Conservation (phyloP, 1,140 invertebrate species). For the Muscidifurax raptorellus region DNA sequence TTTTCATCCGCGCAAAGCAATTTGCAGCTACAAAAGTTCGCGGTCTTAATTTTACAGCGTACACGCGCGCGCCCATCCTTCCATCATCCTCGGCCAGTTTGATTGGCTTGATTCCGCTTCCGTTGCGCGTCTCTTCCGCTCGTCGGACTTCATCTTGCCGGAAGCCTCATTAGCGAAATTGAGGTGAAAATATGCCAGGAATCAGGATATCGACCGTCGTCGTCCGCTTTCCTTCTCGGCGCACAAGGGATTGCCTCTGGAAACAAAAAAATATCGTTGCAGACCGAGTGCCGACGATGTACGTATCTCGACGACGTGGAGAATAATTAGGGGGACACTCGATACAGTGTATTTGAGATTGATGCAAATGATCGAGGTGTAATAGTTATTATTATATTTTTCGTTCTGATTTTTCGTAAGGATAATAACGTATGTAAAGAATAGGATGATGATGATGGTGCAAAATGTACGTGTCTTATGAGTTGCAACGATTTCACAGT, state of each 20-base stretch:
- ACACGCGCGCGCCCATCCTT: not conserved
- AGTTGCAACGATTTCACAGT: no score
- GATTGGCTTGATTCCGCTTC: slow-evolving; percentile 20
- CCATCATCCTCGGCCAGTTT: not conserved
- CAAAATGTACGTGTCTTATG: no score
- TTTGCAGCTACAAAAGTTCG: not conserved
- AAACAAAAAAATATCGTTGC: not conserved
- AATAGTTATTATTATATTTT: no score
- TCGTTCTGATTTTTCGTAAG: no score
- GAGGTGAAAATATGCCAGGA: slow-evolving; percentile 34
- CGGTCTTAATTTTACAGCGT: not conserved
- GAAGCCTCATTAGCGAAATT: slow-evolving; percentile 29
- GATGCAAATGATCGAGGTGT: no score
- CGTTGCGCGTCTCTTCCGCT: slow-evolving; percentile 2
- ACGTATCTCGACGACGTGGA: not conserved
- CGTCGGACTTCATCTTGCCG: not conserved
- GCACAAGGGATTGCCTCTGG: not conserved
- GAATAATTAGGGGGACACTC: not conserved
- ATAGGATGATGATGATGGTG: no score
- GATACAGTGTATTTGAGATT: no score
- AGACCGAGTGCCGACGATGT: no score
- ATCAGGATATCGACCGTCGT: slow-evolving; percentile 15
- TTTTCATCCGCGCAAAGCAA: not conserved
- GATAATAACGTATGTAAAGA: no score
- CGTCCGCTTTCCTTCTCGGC: not conserved